Evolutionary conservation across 92 coral and sea anemone genomes (phyloP), one percentile per base, ranked within the genome.

Genomic region (Epizoanthus illoricatus): DNA sequence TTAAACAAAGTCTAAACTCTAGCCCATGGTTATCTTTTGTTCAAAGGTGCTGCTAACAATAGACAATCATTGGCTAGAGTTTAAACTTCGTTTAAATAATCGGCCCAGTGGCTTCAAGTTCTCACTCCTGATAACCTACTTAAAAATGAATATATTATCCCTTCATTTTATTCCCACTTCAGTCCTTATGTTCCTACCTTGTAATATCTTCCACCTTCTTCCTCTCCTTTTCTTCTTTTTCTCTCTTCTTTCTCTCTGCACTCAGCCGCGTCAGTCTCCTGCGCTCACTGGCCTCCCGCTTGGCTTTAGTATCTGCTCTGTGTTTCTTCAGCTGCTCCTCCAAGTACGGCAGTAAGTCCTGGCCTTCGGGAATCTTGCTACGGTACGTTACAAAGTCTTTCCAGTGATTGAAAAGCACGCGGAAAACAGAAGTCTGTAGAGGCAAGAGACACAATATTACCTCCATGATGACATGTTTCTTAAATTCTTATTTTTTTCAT

Each of bases 361-460:
- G 88, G 16, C 85, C 92, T 17, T 89, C 90, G 2, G 92, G 93
- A 24, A 92, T 89, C 65, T 89, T 93, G 69, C 94, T 93, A 28
- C 97, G 95, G 73, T 86, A 90, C 4, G 86, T 71, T 62, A 89
- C 85, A 74, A 93, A 95, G 63, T 95, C 98, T 74, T 95, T 95
- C 98, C 98, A 95, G 87, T 91, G 92, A 71, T 95, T 93, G 88
- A 93, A 95, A 57, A 95, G 81, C 39, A 95, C 92, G 20, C 98
- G 94, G 79, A 95, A 95, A 9, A 95, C 98, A 6, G 98, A 89
- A 92, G 94, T 95, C 98, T 95, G 83, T 12, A 61, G 47, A 28
- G 56, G 60, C 19, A 67, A 13, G n/a, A 20, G 47, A 54, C 6
- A 16, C 17, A 56, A 4, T 45, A 2, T 24, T 45, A 33, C 16